phyloP scores from a whole-genome alignment of 2,888 invertebrate species.

The Cataglyphis albicans region DNA sequence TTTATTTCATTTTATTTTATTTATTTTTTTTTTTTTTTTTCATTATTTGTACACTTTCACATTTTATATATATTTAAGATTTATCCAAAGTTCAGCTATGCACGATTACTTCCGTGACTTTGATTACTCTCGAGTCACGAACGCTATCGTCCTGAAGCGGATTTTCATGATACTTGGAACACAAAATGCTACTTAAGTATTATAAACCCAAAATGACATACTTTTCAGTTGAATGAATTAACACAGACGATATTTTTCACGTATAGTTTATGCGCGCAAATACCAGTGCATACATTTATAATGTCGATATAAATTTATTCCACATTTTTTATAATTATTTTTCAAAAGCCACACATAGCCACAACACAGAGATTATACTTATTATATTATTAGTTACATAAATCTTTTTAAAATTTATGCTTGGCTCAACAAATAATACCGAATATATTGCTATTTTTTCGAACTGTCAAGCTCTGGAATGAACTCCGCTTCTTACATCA shows the following conservation, averaged over 20 bases:
- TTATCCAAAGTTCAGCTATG: neutral
- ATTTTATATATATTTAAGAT: neutral
- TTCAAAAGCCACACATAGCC: neutral
- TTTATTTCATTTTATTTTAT: no score
- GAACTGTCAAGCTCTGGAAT: neutral
- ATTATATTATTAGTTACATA: no score
- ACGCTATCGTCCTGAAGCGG: slow-evolving; percentile 25
- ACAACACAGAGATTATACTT: neutral
- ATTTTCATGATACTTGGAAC: slow-evolving; percentile 34
- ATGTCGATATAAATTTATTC: neutral
- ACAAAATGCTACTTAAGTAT: slow-evolving; percentile 40
- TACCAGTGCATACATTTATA: neutral
- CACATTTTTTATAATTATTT: neutral
- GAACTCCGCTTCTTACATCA: slow-evolving; percentile 48
- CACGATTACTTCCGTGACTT: slow-evolving; percentile 32
- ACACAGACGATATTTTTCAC: neutral
- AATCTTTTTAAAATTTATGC: neutral
- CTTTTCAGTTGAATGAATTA: slow-evolving; percentile 42
- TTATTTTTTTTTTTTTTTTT: neutral
- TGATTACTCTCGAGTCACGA: slow-evolving; percentile 45
- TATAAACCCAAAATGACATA: slow-evolving; percentile 46
- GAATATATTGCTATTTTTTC: slow-evolving; percentile 11
- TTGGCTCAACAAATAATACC: neutral
- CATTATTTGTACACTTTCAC: neutral
- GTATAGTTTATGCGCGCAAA: neutral